Percentiles rank a stretch among this genome's conserved stretches.
Conservation (phyloP, 2,797 vertebrate species). For the Mormyrus hasselquistii region DNA sequence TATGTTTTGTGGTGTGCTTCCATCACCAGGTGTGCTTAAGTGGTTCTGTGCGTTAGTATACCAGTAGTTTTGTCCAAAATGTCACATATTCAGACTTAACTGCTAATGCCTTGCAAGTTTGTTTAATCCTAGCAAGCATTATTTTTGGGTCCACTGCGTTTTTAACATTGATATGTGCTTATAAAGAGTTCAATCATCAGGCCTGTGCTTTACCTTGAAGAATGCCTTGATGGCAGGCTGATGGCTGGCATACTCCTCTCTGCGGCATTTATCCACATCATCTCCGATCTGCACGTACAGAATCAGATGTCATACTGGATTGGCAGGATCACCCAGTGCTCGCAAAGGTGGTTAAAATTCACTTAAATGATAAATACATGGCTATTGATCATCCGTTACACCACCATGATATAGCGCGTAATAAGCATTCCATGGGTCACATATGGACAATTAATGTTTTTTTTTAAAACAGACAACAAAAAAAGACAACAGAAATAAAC, state of each 20-base stretch:
- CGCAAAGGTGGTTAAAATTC: not conserved
- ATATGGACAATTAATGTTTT: not conserved
- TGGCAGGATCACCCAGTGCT: not conserved
- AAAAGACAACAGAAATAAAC: too few species aligned
- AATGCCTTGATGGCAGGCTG: conserved; percentile 62
- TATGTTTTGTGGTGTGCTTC: not conserved
- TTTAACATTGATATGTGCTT: not conserved
- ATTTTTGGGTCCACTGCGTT: not conserved
- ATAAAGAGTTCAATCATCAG: not conserved
- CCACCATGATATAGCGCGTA: not conserved
- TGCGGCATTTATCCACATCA: conserved; percentile 60
- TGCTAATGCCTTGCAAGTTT: not conserved
- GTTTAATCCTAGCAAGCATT: not conserved
- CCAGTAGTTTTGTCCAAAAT: not conserved
- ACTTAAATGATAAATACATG: not conserved
- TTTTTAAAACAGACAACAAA: not conserved
- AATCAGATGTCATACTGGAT: not conserved
- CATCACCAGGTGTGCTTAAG: not conserved
- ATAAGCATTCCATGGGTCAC: not conserved
- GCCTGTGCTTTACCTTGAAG: conserved; percentile 58
- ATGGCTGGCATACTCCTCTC: conserved; percentile 63
- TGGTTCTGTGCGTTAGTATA: not conserved
- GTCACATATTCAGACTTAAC: not conserved
- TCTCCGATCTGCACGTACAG: conserved; percentile 57
- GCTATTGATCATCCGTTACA: not conserved